Evolutionary conservation across 2,113 vertebrate genomes (phyloP).

Genomic region (Tricholaema leucomelas): DNA sequence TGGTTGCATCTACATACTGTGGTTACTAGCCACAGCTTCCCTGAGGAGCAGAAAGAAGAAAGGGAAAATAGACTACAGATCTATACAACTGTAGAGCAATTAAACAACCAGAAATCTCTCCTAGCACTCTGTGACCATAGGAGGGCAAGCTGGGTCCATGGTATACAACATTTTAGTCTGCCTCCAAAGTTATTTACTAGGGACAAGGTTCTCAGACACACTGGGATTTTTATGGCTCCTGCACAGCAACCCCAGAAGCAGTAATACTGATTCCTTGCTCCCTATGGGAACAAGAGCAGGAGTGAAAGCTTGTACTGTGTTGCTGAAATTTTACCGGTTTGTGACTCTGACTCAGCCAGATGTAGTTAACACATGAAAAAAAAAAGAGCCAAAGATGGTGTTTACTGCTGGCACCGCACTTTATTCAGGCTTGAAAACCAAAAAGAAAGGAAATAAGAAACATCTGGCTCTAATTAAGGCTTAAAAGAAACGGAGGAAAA

Average conservation of each 20-base stretch:
- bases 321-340: constrained; percentile 1
- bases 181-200: not conserved
- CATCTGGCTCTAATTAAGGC: constrained; percentile 30
- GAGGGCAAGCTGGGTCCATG: not conserved
- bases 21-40: not conserved
- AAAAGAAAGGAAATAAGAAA: constrained; percentile 31
- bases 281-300: not conserved
- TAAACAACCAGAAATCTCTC: not conserved
- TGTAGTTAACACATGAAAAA: not conserved
- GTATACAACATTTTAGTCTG: not conserved
- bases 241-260: not conserved
- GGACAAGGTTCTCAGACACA: not conserved
- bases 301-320: not conserved
- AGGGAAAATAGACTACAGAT: not conserved
- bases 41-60: not conserved
- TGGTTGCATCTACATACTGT: no score
- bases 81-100: not conserved
- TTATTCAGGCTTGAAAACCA: constrained; percentile 24
- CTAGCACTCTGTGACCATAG: not conserved
- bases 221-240: not conserved
- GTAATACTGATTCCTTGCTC: not conserved
- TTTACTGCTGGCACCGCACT: constrained; percentile 8
- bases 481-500: constrained; percentile 10
- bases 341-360: not conserved
- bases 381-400: not conserved